Conservation (phyloP, 1,140 invertebrate species). For the Formica selysi region DNA sequence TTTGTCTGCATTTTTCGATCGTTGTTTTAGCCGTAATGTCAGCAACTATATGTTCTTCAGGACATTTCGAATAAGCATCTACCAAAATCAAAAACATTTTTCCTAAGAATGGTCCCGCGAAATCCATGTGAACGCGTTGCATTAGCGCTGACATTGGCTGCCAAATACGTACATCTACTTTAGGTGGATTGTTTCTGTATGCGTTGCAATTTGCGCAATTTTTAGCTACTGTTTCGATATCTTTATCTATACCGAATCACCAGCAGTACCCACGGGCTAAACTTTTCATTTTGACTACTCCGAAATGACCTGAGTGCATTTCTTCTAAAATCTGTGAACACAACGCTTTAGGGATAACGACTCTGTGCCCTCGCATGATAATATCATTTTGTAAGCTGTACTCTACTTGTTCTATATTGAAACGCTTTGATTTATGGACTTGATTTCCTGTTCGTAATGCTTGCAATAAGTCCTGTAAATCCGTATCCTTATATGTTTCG, state of each 20-base stretch:
- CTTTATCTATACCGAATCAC: constrained; percentile 83
- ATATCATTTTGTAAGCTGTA: neutral
- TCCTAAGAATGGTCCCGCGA: constrained; percentile 82
- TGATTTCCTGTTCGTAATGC: too few species aligned
- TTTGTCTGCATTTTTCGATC: neutral
- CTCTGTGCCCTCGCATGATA: constrained; percentile 70
- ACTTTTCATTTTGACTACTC: constrained; percentile 84
- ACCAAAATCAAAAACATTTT: constrained; percentile 82
- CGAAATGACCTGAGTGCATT: constrained; percentile 80
- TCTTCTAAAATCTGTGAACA: constrained; percentile 47
- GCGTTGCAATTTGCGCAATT: constrained; percentile 48
- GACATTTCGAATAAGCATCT: constrained; percentile 76
- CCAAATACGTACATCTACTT: constrained; percentile 4
- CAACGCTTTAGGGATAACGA: constrained; percentile 17
- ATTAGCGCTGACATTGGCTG: neutral
- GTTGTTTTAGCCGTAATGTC: neutral
- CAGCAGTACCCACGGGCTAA: constrained; percentile 83
- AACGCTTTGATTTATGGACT: too few species aligned
- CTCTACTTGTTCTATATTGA: neutral
- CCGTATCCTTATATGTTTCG: too few species aligned
- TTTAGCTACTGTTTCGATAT: constrained; percentile 57
- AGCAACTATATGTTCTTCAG: neutral
- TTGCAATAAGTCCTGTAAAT: too few species aligned
- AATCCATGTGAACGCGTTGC: constrained; percentile 85
- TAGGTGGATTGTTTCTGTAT: constrained; percentile 67